Conservation (phyloP, 2,113 vertebrate genomes). For the Tichodroma muraria region DNA sequence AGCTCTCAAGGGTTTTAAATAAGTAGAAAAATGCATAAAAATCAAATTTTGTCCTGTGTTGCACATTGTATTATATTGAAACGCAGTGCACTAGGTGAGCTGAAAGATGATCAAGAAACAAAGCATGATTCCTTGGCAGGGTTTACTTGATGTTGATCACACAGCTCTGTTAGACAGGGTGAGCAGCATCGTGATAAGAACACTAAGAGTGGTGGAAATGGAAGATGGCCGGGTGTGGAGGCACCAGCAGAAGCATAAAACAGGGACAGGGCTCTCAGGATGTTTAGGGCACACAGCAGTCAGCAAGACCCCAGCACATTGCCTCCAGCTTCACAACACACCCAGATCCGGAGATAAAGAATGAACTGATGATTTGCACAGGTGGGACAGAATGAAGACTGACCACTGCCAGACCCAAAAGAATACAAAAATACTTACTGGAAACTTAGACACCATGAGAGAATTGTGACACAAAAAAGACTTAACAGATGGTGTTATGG, state of each 20-base stretch:
- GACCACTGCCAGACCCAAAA: neutral
- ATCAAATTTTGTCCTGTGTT: neutral
- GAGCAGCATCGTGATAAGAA: neutral
- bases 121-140: neutral
- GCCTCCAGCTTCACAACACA: neutral
- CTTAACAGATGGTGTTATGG: rapidly evolving
- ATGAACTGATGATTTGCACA: neutral
- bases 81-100: neutral
- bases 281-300: neutral
- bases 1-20: neutral
- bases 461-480: neutral
- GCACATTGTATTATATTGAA: neutral
- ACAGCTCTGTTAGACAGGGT: neutral
- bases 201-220: neutral
- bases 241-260: neutral
- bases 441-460: neutral
- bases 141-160: neutral
- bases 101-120: neutral
- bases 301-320: neutral
- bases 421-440: neutral
- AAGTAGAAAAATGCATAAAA: neutral
- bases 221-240: neutral
- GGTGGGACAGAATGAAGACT: neutral
- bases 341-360: neutral
- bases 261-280: neutral